Evolutionary conservation across 64 coral and sea anemone genomes (phyloP).

Genomic region (Orbicella faveolata): DNA sequence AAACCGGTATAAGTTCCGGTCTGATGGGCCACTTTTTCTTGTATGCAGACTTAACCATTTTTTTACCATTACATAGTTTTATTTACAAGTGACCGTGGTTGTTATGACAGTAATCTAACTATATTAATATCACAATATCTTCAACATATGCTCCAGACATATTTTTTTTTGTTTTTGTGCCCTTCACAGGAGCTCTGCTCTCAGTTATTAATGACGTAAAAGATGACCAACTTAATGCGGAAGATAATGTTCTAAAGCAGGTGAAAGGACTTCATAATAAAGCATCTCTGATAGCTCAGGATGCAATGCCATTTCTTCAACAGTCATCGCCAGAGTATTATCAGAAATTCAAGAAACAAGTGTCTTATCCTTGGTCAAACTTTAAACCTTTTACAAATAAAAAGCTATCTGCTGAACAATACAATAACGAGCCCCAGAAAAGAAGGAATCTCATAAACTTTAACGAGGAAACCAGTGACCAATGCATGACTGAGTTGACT

Average conservation of each 20-base stretch:
- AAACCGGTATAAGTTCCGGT: too few relatives aligned
- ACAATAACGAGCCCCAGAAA: slow-evolving; percentile 3
- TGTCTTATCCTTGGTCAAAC: slow-evolving; percentile 73
- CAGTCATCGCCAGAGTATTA: slow-evolving; percentile 46
- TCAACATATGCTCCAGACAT: too few relatives aligned
- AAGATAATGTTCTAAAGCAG: slow-evolving; percentile 2
- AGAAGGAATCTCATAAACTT: slow-evolving; percentile 68
- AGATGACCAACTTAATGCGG: slow-evolving; percentile 39
- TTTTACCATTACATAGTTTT: too few relatives aligned
- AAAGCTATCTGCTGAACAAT: slow-evolving; percentile 33
- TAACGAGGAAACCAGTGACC: slow-evolving; percentile 81
- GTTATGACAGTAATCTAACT: neutral
- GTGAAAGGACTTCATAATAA: slow-evolving; percentile 50
- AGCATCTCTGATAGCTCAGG: slow-evolving; percentile 49
- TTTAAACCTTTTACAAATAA: slow-evolving; percentile 80
- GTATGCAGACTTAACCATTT: too few relatives aligned
- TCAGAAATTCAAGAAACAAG: slow-evolving; percentile 69
- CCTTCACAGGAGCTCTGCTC: slow-evolving; percentile 60
- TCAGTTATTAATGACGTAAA: slow-evolving; percentile 59
- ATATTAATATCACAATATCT: too few relatives aligned
- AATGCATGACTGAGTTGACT: slow-evolving; percentile 70
- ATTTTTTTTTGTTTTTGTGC: neutral
- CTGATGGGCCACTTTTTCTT: too few relatives aligned
- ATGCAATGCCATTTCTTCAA: slow-evolving; percentile 64
- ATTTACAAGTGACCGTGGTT: too few relatives aligned